A percentile compares a stretch with the other conserved stretches of the same genome.
These are phyloP conservation scores for Bombus superbus DNA, from an alignment of 1,140 invertebrate genomes.

Conservation along the genomic window DNA sequence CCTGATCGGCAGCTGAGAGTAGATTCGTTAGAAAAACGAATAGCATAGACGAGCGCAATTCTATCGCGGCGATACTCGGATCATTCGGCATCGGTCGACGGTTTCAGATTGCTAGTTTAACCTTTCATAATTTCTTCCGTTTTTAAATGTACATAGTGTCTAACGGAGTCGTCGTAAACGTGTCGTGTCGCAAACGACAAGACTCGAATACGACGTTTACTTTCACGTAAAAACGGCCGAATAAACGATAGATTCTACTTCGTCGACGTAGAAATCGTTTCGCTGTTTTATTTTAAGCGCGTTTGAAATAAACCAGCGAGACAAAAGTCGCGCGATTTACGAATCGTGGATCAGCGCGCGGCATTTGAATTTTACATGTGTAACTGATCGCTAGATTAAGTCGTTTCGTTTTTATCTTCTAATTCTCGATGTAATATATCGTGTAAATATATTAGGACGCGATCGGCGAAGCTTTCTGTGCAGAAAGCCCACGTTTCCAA, in stretches of 20 bases:
- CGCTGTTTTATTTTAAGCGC: neutral
- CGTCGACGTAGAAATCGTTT: neutral
- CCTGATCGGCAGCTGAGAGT: slow-evolving; percentile 29
- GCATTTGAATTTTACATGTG: neutral
- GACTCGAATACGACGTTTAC: neutral
- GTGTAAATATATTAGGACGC: slow-evolving; percentile 36
- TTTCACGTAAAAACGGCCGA: neutral
- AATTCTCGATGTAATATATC: slow-evolving; percentile 47
- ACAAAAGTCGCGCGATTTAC: neutral
- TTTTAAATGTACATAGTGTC: slow-evolving; percentile 25
- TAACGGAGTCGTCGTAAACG: neutral
- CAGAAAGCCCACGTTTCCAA: neutral
- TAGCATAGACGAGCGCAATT: neutral
- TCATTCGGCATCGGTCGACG: neutral
- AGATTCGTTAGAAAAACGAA: neutral
- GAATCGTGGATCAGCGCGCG: neutral
- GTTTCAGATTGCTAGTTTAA: neutral
- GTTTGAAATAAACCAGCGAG: too few relatives aligned
- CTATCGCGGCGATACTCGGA: neutral
- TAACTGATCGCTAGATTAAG: slow-evolving; percentile 15
- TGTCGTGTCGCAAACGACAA: too few relatives aligned
- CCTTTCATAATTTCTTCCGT: neutral
- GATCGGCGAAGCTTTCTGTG: slow-evolving; percentile 23
- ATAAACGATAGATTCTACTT: neutral
- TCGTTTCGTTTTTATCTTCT: slow-evolving; percentile 25